Evolutionary conservation across 2,113 vertebrate genomes (phyloP), one percentile per base, ranked within the genome.

Genomic region (Argyrosomus japonicus): DNA sequence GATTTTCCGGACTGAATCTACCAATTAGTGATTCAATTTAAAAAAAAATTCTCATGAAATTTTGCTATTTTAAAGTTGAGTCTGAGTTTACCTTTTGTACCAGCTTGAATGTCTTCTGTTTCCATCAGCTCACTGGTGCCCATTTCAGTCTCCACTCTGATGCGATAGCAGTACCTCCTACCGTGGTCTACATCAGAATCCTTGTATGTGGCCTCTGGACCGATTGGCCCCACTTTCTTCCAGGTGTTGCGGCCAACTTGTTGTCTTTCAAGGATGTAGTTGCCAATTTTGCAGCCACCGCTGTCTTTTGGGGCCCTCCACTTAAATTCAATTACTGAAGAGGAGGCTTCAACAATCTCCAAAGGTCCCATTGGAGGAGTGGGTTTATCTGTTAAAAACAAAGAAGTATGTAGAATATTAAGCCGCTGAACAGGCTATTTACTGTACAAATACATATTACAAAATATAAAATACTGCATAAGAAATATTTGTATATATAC

Each of bases 231-330:
- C 75, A 97, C 48, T 50, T 96, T 95, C 84, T 96, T 96, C 98
- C 97, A 99, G 3, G 96, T 94, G 0, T 95, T 96, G 21, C 95
- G 94, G 50, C 97, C 97, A 1, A 96, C 61, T 89, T 97, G 96
- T 69, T 95, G 93, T 50, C 96, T 93, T 89, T 98, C 97, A 13
- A 99, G 91, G 3, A 96, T 50, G 11, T 99, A 98, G 68, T 84
- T 89, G 61, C 78, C 89, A 60, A 99, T 73, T 1, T 95, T 90
- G 79, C 91, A 96, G 75, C 98, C 97, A 13, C 98, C 97, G 0
- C 94, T 91, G 0, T 99, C 97, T 79, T 94, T 95, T 0, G 97
- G 96, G 15, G 95, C 85, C 51, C 90, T 95, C 97, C 98, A 99
- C 77, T 91, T 91, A 29, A 99, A 93, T 2, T 95, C 95, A 82